Evolutionary conservation across 2,888 invertebrate genomes (phyloP), one percentile per base, ranked within the genome.

Genomic region (Clanis bilineata): DNA sequence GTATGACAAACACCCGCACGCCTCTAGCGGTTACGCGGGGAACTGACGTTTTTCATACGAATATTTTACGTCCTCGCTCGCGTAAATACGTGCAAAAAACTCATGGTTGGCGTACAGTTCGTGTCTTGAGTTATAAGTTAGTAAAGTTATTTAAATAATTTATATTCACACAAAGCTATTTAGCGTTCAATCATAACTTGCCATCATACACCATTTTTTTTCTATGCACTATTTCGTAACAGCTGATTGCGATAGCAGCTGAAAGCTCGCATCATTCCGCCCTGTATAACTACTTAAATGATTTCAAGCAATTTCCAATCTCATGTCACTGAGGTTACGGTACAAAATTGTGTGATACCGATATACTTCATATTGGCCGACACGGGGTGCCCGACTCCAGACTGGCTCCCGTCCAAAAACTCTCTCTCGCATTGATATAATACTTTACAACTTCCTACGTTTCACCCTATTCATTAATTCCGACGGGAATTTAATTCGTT

Each of bases 371-470:
- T 51, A 59, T 28, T 58, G 51, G 56, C 60, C 43, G 43, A 22
- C 43, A 32, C 43, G 41, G 41, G 44, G 44, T 54, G 62, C 56
- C 60, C 32, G 32, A 56, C 57, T 57, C 60, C 62, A 65, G 64
- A 65, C 65, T 68, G 67, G 67, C 65, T 36, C 44, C 38, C 41
- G 21, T 65, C 67, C 67, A 68, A 58, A 51, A 60, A 62, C 62
- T 62, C 62, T 62, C 61, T 56, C 55, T 60, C 60, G 45, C 61
- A 63, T 65, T 63, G 67, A 65, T 64, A 61, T 59, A 47, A 58
- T 60, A 59, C 62, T 67, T 64, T 65, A 62, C 62, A 57, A 61
- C 58, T 62, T 59, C 59, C 60, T 45, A 56, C 58, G 60, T 41
- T 57, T 63, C 59, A 56, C 60, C 61, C 51, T 56, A 59, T 57